These are phyloP conservation scores for Eupeodes luniger DNA, from an alignment of 2,888 invertebrate genomes.

Conservation along the genomic window DNA sequence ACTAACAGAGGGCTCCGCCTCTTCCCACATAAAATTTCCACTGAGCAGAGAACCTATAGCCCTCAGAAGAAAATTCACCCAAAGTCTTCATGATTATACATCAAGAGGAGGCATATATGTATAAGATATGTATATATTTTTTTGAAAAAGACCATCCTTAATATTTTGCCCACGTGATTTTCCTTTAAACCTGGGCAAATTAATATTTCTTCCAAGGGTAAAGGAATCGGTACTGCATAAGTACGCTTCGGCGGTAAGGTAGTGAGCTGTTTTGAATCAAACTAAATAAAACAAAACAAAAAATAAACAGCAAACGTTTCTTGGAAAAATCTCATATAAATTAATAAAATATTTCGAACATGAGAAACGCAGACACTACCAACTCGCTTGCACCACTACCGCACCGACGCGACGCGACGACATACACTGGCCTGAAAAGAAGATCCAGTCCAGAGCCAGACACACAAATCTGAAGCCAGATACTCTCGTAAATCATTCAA, in stretches of 20 bases:
- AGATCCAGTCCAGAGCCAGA: not conserved
- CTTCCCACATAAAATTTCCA: slow-evolving; percentile 39
- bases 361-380: slow-evolving; percentile 3
- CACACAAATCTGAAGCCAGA: slow-evolving; percentile 27
- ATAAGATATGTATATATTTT: not conserved
- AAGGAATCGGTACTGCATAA: not conserved
- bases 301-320: slow-evolving; percentile 37
- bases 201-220: slow-evolving; percentile 50
- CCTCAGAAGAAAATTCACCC: slow-evolving; percentile 42
- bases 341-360: slow-evolving; percentile 52
- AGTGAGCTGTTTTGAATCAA: slow-evolving; percentile 41
- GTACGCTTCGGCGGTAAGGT: slow-evolving; percentile 1
- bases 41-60: slow-evolving; percentile 1
- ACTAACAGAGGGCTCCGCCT: slow-evolving; percentile 58
- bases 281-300: slow-evolving; percentile 18
- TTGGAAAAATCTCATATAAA: slow-evolving; percentile 61
- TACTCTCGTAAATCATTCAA: slow-evolving; percentile 73
- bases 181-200: slow-evolving; percentile 58
- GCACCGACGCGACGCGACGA: no score
- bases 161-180: slow-evolving; percentile 65
- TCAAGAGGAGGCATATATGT: no score
- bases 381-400: no score
- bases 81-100: slow-evolving; percentile 25
- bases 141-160: slow-evolving; percentile 34
- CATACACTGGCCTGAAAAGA: no score